Conservation (phyloP, 2,113 vertebrate genomes). For the Oenanthe oenanthe region DNA sequence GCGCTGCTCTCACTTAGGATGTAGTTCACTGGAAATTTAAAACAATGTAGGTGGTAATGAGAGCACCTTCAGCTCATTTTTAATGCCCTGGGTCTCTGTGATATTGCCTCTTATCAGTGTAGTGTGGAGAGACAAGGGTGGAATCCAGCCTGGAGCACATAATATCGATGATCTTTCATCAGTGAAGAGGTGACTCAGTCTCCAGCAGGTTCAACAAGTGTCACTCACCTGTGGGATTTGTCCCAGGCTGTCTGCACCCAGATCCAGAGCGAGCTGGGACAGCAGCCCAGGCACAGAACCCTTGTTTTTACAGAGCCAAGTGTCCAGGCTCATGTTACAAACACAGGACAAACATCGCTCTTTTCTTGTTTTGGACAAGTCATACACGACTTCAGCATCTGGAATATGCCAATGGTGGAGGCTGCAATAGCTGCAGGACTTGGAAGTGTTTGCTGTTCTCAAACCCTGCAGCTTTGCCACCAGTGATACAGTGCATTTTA, state of each 20-base stretch:
- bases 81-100: not conserved
- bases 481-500: not conserved
- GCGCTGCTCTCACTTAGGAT: not conserved
- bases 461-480: not conserved
- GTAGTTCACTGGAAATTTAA: not conserved
- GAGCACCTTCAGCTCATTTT: not conserved
- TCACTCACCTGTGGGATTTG: not conserved
- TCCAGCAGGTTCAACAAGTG: not conserved
- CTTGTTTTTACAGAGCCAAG: not conserved
- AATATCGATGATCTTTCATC: rapidly evolving
- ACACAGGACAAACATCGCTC: rapidly evolving
- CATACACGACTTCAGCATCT: not conserved
- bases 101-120: not conserved
- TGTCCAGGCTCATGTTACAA: not conserved
- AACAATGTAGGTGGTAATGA: not conserved
- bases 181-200: not conserved
- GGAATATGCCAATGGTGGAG: not conserved
- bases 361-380: not conserved
- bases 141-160: not conserved
- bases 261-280: not conserved
- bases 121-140: not conserved
- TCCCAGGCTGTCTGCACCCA: not conserved
- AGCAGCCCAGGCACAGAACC: not conserved
- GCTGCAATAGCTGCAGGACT: not conserved
- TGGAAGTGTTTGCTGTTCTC: not conserved